phyloP scores from a whole-genome alignment of 2,888 invertebrate species.

The Labia minor region DNA sequence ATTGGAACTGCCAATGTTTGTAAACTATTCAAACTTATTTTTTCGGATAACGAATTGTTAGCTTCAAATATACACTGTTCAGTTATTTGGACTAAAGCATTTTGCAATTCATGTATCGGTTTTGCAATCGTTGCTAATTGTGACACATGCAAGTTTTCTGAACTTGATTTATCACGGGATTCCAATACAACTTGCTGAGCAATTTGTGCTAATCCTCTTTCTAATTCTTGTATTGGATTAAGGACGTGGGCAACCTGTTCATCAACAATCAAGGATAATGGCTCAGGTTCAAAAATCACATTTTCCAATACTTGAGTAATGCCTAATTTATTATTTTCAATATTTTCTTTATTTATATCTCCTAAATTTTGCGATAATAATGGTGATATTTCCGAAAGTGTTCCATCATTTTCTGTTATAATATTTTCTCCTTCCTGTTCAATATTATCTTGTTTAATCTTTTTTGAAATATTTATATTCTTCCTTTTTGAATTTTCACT shows the following conservation, averaged over 20 bases:
- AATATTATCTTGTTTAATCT: slow-evolving; percentile 16
- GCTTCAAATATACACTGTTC: slow-evolving; percentile 21
- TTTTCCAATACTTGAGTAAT: not conserved
- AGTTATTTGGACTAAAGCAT: slow-evolving; percentile 22
- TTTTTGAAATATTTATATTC: slow-evolving; percentile 21
- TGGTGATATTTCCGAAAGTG: not conserved
- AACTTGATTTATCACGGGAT: slow-evolving; percentile 19
- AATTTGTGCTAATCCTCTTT: slow-evolving; percentile 20
- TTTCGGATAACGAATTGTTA: slow-evolving; percentile 19
- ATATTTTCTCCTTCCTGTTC: slow-evolving; percentile 17
- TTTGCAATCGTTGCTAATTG: slow-evolving; percentile 21
- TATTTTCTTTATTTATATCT: not conserved
- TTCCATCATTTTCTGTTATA: not conserved
- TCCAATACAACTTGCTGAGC: slow-evolving; percentile 19
- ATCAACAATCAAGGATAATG: not conserved
- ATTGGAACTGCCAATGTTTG: slow-evolving; percentile 34
- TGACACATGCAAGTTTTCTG: slow-evolving; percentile 25
- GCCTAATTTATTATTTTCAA: slow-evolving; percentile 4
- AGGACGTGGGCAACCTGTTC: slow-evolving; percentile 15
- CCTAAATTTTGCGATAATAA: not conserved
- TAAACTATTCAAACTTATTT: slow-evolving; percentile 25
- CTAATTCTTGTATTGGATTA: slow-evolving; percentile 21
- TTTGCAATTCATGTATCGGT: slow-evolving; percentile 21
- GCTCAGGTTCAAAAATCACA: slow-evolving; percentile 5
- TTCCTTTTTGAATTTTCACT: slow-evolving; percentile 18